Conservation (phyloP, 2,113 vertebrate species). For the Hippocampus mohnikei region DNA sequence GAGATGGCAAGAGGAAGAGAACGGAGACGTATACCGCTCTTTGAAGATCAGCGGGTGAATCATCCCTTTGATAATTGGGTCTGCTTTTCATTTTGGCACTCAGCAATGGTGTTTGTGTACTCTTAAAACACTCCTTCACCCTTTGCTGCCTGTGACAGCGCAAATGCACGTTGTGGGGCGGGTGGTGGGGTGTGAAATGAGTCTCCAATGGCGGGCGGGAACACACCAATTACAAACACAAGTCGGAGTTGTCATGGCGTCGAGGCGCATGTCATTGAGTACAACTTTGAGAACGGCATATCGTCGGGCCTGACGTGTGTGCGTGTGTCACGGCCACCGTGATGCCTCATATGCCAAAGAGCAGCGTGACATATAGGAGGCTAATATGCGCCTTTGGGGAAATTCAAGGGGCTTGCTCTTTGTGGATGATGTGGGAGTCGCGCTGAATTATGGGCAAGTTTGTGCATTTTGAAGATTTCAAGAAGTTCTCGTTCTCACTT, state of each 20-base stretch:
- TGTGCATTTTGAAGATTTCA: conserved; percentile 5
- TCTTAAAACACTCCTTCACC: conserved; percentile 12
- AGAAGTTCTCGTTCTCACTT: neutral
- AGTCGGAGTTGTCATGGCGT: neutral
- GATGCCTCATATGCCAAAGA: conserved; percentile 39
- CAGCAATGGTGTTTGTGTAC: conserved; percentile 9
- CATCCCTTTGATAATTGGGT: conserved; percentile 53
- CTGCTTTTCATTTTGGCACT: conserved; percentile 36
- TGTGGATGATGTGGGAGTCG: conserved; percentile 37
- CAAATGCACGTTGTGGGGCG: neutral
- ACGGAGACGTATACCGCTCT: conserved; percentile 40
- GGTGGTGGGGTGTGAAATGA: neutral
- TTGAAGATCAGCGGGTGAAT: conserved; percentile 64
- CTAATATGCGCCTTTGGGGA: conserved; percentile 39
- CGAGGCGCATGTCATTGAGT: neutral
- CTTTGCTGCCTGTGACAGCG: neutral
- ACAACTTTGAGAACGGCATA: neutral
- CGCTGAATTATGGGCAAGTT: conserved; percentile 14
- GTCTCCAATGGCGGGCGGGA: neutral
- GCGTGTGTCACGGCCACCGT: conserved; percentile 5
- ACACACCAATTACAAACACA: neutral
- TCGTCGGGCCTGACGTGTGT: neutral
- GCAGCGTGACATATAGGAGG: conserved; percentile 29
- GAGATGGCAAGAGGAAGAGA: conserved; percentile 32
- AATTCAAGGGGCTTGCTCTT: conserved; percentile 36